Evolutionary conservation across 2,888 invertebrate genomes (phyloP), one percentile per base, ranked within the genome.

Genomic region (Tenthredo notha): DNA sequence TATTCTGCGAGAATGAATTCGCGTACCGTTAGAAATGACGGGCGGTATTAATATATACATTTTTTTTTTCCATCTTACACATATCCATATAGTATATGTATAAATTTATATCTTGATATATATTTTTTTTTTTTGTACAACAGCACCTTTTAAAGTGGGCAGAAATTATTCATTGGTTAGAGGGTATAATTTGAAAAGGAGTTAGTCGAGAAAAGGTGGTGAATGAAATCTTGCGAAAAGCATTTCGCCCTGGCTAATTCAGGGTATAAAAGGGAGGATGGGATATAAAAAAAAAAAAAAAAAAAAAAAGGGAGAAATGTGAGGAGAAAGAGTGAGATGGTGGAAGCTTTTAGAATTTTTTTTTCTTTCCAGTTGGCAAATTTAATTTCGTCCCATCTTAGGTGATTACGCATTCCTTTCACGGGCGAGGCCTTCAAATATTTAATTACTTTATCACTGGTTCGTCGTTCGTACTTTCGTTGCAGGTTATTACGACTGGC

Each of bases 361-460:
- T 61, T 33, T 33, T 67, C 33, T 75, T 61, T 78, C 78, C 78
- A 58, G 58, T 78, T 58, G 78, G 78, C 47, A 58, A 78, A 78
- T 61, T 78, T 37, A 78, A 78, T 78, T 78, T 40, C 54, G 78
- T 12, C 21, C 78, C 58, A 78, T 78, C 75, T 50, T 37, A 33
- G 54, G 61, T 40, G 78, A 78, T 77, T 77, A 77, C 61, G 58
- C 54, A 78, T 78, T 78, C 54, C 58, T 58, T 78, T 37, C 58
- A 78, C 78, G 37, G 75, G 15, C n/a, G 61, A 61, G 37, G 40
- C 61, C 78, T 78, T 61, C 58, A 61, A 61, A 61, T 78, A 78
- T 78, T 78, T 61, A 54, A 78, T 78, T 78, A 78, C 78, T 78
- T 78, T 40, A 78, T 78, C 78, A 40, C 29, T 15, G 29, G 25